phyloP scores from a whole-genome alignment of 2,888 invertebrate genomes.

The Phyllotreta cruciferae region DNA sequence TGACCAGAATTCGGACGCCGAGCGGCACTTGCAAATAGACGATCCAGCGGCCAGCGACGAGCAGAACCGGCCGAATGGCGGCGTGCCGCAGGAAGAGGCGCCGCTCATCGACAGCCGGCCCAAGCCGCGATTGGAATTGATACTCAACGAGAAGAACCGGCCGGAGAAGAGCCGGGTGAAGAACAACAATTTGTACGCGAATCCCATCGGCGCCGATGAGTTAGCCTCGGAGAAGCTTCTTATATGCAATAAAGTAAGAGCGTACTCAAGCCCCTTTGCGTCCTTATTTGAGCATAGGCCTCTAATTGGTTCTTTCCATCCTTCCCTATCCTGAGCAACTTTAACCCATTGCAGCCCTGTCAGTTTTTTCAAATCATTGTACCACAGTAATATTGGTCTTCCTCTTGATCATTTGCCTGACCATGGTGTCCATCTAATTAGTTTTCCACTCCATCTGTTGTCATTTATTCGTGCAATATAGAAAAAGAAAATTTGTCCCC shows the following conservation, averaged over 20 bases:
- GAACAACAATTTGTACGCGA: slow-evolving; percentile 42
- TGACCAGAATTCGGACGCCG: slow-evolving; percentile 52
- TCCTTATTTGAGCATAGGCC: too few relatives aligned
- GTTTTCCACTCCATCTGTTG: too few relatives aligned
- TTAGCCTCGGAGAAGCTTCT: slow-evolving; percentile 32
- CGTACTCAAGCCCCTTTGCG: too few relatives aligned
- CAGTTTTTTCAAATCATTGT: too few relatives aligned
- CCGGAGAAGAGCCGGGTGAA: slow-evolving; percentile 37
- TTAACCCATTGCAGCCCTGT: too few relatives aligned
- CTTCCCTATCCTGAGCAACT: too few relatives aligned
- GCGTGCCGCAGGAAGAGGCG: slow-evolving; percentile 14
- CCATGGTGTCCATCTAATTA: too few relatives aligned
- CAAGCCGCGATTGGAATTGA: slow-evolving; percentile 36
- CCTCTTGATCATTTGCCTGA: too few relatives aligned
- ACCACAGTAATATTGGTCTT: too few relatives aligned
- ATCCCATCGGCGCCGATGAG: slow-evolving; percentile 33
- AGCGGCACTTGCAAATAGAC: slow-evolving; percentile 27
- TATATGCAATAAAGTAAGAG: slow-evolving; percentile 29
- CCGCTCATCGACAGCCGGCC: slow-evolving; percentile 29
- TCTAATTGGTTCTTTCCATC: too few relatives aligned
- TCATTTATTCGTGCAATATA: too few relatives aligned
- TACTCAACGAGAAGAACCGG: slow-evolving; percentile 43
- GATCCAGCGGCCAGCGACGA: slow-evolving; percentile 16
- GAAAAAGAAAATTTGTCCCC: too few relatives aligned
- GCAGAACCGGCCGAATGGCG: slow-evolving; percentile 21